A percentile compares a stretch with the other conserved stretches of the same genome.
Conservation (phyloP, 2,888 invertebrate species). For the Aspidiotus destructor region DNA sequence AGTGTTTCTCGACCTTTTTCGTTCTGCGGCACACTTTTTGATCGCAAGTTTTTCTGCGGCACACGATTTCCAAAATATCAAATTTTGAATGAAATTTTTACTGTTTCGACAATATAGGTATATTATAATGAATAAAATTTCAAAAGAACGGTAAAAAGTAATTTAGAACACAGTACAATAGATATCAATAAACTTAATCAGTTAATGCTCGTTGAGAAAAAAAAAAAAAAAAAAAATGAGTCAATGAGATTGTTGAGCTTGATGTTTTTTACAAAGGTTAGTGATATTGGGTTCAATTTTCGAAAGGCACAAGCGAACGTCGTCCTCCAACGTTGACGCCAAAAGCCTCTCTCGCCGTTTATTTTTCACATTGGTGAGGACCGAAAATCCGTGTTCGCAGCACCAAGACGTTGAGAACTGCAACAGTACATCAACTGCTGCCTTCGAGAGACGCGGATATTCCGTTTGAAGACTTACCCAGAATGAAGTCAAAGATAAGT, state of each 20-base stretch:
- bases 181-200: no score
- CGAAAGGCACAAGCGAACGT: neutral
- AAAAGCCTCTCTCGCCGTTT: conserved; percentile 1
- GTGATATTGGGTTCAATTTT: neutral
- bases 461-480: neutral
- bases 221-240: neutral
- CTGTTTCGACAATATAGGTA: no score
- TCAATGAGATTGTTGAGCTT: neutral
- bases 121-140: no score
- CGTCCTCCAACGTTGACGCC: conserved; percentile 4
- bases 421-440: conserved; percentile 1
- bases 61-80: no score
- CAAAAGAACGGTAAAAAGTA: no score
- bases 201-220: no score
- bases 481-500: neutral
- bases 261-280: neutral
- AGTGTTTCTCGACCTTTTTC: no score
- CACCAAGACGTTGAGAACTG: conserved; percentile 2
- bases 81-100: no score
- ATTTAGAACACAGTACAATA: no score
- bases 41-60: no score
- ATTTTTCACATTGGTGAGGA: neutral
- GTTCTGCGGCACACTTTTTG: no score
- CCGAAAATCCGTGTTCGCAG: conserved; percentile 4
- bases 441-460: neutral